phyloP scores from a whole-genome alignment of 2,797 vertebrate genomes.

The Peromyscus aztecus region DNA sequence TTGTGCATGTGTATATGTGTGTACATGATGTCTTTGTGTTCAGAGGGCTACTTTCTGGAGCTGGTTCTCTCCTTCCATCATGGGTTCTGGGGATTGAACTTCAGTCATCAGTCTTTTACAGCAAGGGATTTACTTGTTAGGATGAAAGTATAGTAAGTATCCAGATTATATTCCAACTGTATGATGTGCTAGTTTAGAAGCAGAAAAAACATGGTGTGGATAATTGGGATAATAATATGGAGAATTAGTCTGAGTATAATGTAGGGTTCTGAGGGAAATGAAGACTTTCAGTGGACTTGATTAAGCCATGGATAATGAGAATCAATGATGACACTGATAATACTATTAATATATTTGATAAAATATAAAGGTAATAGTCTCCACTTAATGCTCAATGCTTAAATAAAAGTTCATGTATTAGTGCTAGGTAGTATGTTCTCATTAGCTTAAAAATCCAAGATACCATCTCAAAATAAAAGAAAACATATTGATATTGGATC shows the following conservation, averaged over 20 bases:
- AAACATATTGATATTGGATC: not conserved
- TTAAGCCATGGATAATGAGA: not conserved
- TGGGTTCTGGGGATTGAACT: not conserved
- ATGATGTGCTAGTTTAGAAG: not conserved
- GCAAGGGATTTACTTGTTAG: not conserved
- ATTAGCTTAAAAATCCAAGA: not conserved
- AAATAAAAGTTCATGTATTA: not conserved
- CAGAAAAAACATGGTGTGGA: not conserved
- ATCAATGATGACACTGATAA: not conserved
- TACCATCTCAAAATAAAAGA: conserved; percentile 15
- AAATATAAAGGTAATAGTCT: not conserved
- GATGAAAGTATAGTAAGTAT: not conserved
- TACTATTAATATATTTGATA: not conserved
- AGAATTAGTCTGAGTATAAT: not conserved
- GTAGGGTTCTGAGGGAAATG: not conserved
- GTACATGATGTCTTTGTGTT: not conserved
- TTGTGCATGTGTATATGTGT: not conserved
- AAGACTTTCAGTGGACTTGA: not conserved
- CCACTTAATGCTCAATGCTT: not conserved
- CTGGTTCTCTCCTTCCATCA: not conserved
- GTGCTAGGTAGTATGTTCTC: not conserved
- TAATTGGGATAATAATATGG: not conserved
- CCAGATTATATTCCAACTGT: not conserved
- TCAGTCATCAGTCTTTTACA: no score
- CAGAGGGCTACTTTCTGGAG: not conserved